Evolutionary conservation across 2,888 invertebrate genomes (phyloP).

Genomic region (Drosophila setosimentum): DNA sequence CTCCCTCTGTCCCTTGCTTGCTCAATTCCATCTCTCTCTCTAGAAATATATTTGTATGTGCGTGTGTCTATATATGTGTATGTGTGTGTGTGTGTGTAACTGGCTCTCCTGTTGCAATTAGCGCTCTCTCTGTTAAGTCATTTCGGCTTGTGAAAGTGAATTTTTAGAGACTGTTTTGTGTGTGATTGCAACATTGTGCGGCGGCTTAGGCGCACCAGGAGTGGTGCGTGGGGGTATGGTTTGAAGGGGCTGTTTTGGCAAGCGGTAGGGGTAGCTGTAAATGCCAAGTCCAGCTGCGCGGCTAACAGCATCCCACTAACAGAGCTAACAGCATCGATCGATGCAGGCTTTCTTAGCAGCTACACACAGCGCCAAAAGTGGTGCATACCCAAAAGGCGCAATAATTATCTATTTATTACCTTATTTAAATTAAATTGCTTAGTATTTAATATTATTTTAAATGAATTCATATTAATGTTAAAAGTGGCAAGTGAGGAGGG

Average conservation of each 20-base stretch:
- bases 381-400: slow-evolving; percentile 40
- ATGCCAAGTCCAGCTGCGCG: slow-evolving; percentile 20
- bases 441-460: neutral
- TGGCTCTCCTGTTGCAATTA: slow-evolving; percentile 49
- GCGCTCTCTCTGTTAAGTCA: slow-evolving; percentile 55
- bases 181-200: slow-evolving; percentile 74
- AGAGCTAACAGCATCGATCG: slow-evolving; percentile 82
- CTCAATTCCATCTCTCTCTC: slow-evolving; percentile 13
- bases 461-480: neutral
- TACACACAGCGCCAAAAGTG: slow-evolving; percentile 7
- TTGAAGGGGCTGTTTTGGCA: neutral
- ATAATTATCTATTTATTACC: neutral
- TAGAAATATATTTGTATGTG: neutral
- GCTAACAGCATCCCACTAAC: slow-evolving; percentile 34
- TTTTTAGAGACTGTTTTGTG: slow-evolving; percentile 73
- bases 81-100: neutral
- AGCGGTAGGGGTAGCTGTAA: slow-evolving; percentile 1
- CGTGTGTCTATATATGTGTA: neutral
- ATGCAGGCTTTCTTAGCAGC: slow-evolving; percentile 35
- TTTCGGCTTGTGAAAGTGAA: slow-evolving; percentile 73
- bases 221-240: neutral
- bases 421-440: neutral
- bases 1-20: slow-evolving; percentile 1
- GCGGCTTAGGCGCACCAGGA: slow-evolving; percentile 37
- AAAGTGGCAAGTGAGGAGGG: neutral